Conservation (phyloP, 1,140 invertebrate species). For the Hetaerina americana region DNA sequence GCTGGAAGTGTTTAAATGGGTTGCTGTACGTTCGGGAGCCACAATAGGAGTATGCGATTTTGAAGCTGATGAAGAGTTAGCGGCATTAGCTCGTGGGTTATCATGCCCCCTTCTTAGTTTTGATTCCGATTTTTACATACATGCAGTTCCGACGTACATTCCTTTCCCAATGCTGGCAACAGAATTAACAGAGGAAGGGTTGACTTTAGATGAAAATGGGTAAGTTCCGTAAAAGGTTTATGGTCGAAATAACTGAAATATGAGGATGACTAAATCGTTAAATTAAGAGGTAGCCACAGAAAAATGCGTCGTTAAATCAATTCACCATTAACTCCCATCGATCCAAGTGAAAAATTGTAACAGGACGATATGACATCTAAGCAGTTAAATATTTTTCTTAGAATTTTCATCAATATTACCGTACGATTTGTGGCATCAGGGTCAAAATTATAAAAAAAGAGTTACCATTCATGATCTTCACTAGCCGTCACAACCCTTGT, state of each 20-base stretch:
- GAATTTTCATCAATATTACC: no score
- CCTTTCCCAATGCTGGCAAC: constrained; percentile 48
- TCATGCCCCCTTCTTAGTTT: constrained; percentile 74
- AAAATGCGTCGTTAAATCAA: no score
- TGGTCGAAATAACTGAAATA: no score
- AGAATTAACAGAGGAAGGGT: neutral
- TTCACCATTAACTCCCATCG: no score
- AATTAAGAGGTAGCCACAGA: no score
- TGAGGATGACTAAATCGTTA: neutral
- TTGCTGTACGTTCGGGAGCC: constrained; percentile 40
- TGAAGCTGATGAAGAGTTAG: constrained; percentile 78
- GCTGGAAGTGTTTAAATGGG: constrained; percentile 54
- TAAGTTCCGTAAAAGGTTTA: neutral
- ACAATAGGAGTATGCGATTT: constrained; percentile 57
- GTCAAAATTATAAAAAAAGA: no score
- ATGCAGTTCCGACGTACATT: constrained; percentile 60
- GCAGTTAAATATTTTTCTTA: no score
- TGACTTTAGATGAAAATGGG: neutral
- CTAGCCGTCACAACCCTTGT: no score
- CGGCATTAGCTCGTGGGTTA: constrained; percentile 53
- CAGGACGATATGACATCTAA: no score
- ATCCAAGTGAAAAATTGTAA: no score
- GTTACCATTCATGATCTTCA: no score
- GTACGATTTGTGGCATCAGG: no score
- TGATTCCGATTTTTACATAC: constrained; percentile 87